phyloP scores from a whole-genome alignment of 2,888 invertebrate species.

The Automeris io region DNA sequence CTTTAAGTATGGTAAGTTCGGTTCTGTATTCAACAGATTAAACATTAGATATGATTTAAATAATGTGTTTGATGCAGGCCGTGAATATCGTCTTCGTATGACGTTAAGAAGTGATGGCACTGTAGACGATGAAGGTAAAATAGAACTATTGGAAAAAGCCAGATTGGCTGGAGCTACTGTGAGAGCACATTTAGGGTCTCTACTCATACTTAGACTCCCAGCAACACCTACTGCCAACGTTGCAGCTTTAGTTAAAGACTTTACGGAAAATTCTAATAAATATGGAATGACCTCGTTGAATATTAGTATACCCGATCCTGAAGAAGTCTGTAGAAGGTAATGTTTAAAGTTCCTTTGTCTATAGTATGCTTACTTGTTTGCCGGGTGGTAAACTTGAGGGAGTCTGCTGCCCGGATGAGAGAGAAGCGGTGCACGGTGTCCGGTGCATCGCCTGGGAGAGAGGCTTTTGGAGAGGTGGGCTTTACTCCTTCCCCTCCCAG shows the following conservation, averaged over 20 bases:
- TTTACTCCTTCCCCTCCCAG: too few species aligned
- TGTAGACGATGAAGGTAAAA: conserved; percentile 22
- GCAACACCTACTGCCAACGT: conserved; percentile 40
- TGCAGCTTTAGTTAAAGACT: conserved; percentile 37
- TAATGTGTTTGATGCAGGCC: conserved; percentile 22
- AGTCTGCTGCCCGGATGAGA: too few species aligned
- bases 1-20: conserved; percentile 47
- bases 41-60: background rate
- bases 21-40: background rate
- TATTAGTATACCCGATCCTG: conserved; percentile 54
- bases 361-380: too few species aligned
- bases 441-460: too few species aligned
- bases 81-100: conserved; percentile 45
- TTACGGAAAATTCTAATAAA: conserved; percentile 27
- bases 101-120: conserved; percentile 31
- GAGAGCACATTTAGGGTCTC: conserved; percentile 47
- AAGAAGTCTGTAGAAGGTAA: conserved; percentile 55
- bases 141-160: conserved; percentile 28
- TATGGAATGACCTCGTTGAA: conserved; percentile 47
- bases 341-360: too few species aligned
- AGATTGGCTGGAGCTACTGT: conserved; percentile 37
- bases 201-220: conserved; percentile 50
- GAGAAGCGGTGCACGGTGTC: too few species aligned
- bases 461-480: too few species aligned
- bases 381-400: too few species aligned